These are phyloP conservation scores for Deladenus siricidicola DNA, from an alignment of 2,888 invertebrate species.

Conservation along the genomic window DNA sequence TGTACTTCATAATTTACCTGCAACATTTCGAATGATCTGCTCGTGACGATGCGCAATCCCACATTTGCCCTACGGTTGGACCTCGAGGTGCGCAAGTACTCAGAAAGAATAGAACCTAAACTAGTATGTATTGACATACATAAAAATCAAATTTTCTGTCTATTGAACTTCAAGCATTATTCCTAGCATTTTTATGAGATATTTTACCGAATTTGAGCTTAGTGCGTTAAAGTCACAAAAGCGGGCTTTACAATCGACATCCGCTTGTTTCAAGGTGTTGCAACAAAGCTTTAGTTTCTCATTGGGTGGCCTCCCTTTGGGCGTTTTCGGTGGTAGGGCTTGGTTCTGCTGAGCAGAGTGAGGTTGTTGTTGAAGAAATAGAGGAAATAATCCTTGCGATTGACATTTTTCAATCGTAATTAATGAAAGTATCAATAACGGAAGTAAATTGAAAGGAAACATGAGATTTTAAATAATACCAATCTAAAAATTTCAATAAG, in stretches of 20 bases:
- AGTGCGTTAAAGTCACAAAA: conserved; percentile 51
- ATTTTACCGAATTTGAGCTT: conserved; percentile 28
- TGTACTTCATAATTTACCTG: background rate
- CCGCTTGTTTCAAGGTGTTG: conserved; percentile 45
- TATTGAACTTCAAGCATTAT: background rate
- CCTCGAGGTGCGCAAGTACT: conserved; percentile 46
- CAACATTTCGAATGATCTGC: conserved; percentile 47
- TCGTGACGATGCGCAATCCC: conserved; percentile 51
- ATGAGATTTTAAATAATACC: no score
- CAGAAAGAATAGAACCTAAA: conserved; percentile 44
- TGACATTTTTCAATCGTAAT: no score
- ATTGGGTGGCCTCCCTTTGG: conserved; percentile 30
- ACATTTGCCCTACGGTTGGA: conserved; percentile 52
- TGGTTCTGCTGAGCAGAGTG: background rate
- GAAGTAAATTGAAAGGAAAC: no score
- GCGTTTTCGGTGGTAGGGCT: conserved; percentile 23
- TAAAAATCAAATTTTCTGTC: conserved; percentile 33
- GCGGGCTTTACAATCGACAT: conserved; percentile 44
- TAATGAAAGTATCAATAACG: no score
- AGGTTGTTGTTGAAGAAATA: conserved; percentile 7
- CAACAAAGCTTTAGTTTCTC: conserved; percentile 48
- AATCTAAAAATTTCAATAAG: no score
- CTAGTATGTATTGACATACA: conserved; percentile 42
- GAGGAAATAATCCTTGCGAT: conserved; percentile 24
- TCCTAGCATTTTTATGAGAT: no score